Evolutionary conservation across 2,113 vertebrate genomes (phyloP).

Genomic region (Zosterops lateralis): DNA sequence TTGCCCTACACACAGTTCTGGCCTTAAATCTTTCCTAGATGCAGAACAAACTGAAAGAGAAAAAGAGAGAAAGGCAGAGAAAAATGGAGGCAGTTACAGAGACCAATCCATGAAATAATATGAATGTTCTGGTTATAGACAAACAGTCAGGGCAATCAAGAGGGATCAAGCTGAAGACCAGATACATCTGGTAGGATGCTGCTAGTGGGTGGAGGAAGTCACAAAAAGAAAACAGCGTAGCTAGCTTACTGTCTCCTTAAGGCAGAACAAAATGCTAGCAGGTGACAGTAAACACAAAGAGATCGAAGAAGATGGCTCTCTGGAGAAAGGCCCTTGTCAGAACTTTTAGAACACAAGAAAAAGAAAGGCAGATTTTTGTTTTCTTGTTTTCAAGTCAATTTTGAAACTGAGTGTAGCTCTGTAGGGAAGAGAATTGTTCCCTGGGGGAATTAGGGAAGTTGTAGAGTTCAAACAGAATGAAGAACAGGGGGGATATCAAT

Average conservation of each 20-base stretch:
- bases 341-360: conserved; percentile 54
- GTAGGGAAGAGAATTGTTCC: conserved; percentile 58
- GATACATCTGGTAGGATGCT: neutral
- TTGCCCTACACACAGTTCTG: neutral
- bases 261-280: conserved; percentile 51
- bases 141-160: neutral
- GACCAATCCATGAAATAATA: neutral
- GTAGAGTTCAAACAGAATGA: conserved; percentile 53
- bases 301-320: conserved; percentile 63
- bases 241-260: conserved; percentile 28
- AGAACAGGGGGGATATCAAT: conserved; percentile 11
- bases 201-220: neutral
- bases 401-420: conserved; percentile 57
- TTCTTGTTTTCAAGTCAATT: conserved; percentile 67
- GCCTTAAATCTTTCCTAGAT: neutral
- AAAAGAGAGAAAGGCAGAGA: neutral
- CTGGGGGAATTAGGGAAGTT: conserved; percentile 47
- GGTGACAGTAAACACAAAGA: conserved; percentile 66
- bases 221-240: neutral
- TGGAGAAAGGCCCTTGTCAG: conserved; percentile 68
- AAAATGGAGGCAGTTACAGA: neutral
- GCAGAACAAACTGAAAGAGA: neutral
- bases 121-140: neutral
- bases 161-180: neutral
- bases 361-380: conserved; percentile 65